Percentiles rank a stretch among this genome's conserved stretches.
These are phyloP conservation scores for Hypomesus transpacificus DNA, from an alignment of 2,113 vertebrate genomes.

Conservation along the genomic window DNA sequence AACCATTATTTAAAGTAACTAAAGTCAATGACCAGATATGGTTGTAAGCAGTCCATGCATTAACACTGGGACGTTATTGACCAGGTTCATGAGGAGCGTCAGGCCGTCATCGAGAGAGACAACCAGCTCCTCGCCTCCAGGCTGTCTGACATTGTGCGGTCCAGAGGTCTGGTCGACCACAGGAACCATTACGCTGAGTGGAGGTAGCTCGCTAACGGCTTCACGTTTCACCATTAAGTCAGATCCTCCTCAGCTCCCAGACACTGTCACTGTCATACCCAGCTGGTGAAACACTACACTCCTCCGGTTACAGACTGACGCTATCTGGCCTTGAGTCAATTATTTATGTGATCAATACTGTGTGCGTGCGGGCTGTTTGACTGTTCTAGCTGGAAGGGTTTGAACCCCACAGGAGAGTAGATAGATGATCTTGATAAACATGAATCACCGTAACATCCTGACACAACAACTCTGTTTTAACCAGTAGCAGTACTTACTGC, in stretches of 20 bases:
- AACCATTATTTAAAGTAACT: too few relatives aligned
- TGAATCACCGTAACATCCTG: too few relatives aligned
- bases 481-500: too few relatives aligned
- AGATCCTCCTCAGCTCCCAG: background rate
- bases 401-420: too few relatives aligned
- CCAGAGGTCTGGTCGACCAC: constrained; percentile 71
- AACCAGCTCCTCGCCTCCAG: constrained; percentile 64
- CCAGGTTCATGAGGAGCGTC: constrained; percentile 69
- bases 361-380: too few relatives aligned
- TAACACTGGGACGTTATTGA: background rate
- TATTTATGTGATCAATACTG: background rate
- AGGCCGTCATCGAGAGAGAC: constrained; percentile 62
- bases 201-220: constrained; percentile 55
- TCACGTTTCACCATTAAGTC: constrained; percentile 3
- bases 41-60: too few relatives aligned
- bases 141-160: constrained; percentile 62
- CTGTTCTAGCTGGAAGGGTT: too few relatives aligned
- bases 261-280: background rate
- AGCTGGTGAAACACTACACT: background rate
- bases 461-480: too few relatives aligned
- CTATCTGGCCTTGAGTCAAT: background rate
- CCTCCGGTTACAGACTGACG: background rate
- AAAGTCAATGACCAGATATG: too few relatives aligned
- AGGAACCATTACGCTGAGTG: constrained; percentile 61
- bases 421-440: too few relatives aligned